Base-by-base conservation (phyloP, 2,888 invertebrate species). In the Xestia rhomboidea region DNA sequence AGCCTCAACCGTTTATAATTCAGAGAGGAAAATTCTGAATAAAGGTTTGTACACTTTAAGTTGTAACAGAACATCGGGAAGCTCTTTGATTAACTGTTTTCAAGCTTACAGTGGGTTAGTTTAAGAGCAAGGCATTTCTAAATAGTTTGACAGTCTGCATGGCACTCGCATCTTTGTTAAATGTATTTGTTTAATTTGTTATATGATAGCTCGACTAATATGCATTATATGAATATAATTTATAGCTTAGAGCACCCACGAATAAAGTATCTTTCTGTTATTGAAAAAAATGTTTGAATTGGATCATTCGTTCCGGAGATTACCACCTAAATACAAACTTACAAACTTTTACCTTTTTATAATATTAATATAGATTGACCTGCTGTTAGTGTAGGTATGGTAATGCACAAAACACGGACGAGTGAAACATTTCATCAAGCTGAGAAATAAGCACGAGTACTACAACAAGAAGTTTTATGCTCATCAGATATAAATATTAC, bases 1-100 rank as follows among this genome's bases (percentile, higher is more conserved):
- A 86, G 51, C 64, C 69, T 82, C 82, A 82, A 78, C 82, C 67
- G 73, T 81, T 81, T 81, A 84, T 86, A 87, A 85, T 84, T 84
- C 79, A 71, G 57, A 73, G 24, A 74, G 76, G 79, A 78, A 81
- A 78, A 78, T 82, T 76, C 49, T 38, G 38, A 41, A 68, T 81
- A 57, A 73, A 57, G 81, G 41, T 60, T 34, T 44, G 24, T 44
- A 18, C 24, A 24, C 49, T 49, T 30, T 76, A 21, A 15, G 38
- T n/a, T 34, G 15, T 57, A 46, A 41, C 46, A 18, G 3, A 73
- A 27, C 11, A 18, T 73, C 38, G 18, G 34, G 34, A 4, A 4
- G 1, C n/a, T 46, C 34, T 30, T 64, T 44, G 30, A 30, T 4
- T 41, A 41, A 30, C 15, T 41, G 15, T n/a, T 24, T 64, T 4